phyloP scores from a whole-genome alignment of 2,113 vertebrate species.

The Xenopus laevis region DNA sequence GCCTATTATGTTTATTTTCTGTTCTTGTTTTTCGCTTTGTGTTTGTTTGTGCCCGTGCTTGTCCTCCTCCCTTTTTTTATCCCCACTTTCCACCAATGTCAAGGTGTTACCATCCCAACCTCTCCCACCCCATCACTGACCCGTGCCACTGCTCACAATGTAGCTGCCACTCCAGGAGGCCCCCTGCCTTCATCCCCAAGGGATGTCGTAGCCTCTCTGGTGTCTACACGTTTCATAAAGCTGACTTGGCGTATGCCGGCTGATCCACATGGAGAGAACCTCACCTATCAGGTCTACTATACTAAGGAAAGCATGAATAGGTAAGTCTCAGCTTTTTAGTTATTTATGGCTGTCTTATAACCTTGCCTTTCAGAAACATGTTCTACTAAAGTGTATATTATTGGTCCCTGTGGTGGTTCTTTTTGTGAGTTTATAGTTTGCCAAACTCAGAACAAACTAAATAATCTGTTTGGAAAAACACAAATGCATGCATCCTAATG shows the following conservation, averaged over 20 bases:
- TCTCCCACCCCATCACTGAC: conserved; percentile 96
- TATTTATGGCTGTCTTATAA: too few relatives aligned
- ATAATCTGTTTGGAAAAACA: too few relatives aligned
- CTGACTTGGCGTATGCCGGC: conserved; percentile 91
- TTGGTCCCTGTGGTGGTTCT: too few relatives aligned
- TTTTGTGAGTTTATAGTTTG: too few relatives aligned
- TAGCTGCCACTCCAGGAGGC: conserved; percentile 91
- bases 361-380: too few relatives aligned
- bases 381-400: too few relatives aligned
- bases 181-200: conserved; percentile 86
- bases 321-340: conserved; percentile 55
- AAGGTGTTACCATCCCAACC: conserved; percentile 95
- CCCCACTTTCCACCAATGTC: conserved; percentile 77
- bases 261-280: conserved; percentile 87
- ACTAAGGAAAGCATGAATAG: conserved; percentile 85
- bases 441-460: too few relatives aligned
- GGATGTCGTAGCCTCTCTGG: conserved; percentile 93
- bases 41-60: conserved; percentile 76
- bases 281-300: conserved; percentile 95
- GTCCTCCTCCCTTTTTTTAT: conserved; percentile 72
- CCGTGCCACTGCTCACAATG: conserved; percentile 99
- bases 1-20: conserved; percentile 83
- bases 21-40: conserved; percentile 80
- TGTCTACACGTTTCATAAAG: conserved; percentile 98
- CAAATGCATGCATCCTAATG: too few relatives aligned